These are phyloP conservation scores for Mormyrops attenuatus DNA, from an alignment of 2,797 vertebrate species.

Conservation along the genomic window DNA sequence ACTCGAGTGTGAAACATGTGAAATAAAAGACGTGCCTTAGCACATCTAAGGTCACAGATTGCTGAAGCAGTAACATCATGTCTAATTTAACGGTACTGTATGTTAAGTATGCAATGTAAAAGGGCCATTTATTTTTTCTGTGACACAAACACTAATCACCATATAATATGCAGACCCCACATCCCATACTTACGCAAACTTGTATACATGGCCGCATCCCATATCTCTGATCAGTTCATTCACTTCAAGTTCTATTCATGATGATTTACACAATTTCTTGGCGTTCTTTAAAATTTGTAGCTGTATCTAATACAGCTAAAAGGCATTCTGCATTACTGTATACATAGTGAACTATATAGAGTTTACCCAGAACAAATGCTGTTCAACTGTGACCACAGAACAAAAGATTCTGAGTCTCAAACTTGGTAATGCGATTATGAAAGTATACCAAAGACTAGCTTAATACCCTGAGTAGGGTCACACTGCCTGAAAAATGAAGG, in stretches of 20 bases:
- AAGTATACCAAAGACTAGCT: not conserved
- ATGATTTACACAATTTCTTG: not conserved
- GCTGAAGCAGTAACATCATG: not conserved
- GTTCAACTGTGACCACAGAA: not conserved
- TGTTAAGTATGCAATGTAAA: not conserved
- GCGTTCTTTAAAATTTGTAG: not conserved
- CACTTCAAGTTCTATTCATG: not conserved
- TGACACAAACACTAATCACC: not conserved
- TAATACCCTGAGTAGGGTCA: not conserved
- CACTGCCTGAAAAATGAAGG: not conserved
- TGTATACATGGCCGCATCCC: not conserved
- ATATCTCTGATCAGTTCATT: not conserved
- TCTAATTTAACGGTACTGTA: not conserved
- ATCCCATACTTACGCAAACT: not conserved
- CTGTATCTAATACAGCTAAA: not conserved
- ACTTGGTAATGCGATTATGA: constrained; percentile 14
- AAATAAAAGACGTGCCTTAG: not conserved
- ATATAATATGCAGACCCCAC: not conserved
- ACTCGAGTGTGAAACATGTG: not conserved
- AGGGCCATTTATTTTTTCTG: not conserved
- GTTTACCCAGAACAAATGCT: not conserved
- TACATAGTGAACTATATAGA: not conserved
- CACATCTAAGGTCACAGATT: not conserved
- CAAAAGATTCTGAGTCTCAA: not conserved
- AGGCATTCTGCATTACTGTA: not conserved